A percentile compares a stretch with the other conserved stretches of the same genome.
Evolutionary conservation across 2,113 vertebrate species (phyloP).

Genomic region (Todiramphus chloris): DNA sequence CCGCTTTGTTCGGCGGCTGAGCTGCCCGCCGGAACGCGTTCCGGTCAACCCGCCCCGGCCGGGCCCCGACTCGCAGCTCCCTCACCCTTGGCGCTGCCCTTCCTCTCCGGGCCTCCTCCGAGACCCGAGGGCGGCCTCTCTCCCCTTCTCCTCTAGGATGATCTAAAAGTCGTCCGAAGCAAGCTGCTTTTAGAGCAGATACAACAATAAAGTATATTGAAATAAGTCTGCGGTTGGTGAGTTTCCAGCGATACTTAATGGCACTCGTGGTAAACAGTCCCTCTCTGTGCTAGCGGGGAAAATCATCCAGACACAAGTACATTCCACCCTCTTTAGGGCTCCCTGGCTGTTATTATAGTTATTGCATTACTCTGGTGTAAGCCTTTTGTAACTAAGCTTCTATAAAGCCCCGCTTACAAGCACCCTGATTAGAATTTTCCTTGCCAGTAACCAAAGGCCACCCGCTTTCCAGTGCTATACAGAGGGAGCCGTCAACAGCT

Average conservation of each 20-base stretch:
- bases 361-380: constrained; percentile 70
- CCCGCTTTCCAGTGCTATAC: constrained; percentile 70
- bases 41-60: not conserved
- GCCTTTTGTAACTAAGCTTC: constrained; percentile 70
- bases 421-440: constrained; percentile 68
- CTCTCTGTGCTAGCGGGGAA: constrained; percentile 69
- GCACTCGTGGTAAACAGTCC: constrained; percentile 72
- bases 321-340: constrained; percentile 67
- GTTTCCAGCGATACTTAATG: constrained; percentile 69
- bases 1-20: not conserved
- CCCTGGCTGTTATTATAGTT: constrained; percentile 64
- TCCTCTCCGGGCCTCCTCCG: not conserved
- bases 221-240: constrained; percentile 70
- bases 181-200: constrained; percentile 56
- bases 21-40: not conserved
- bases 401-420: constrained; percentile 68
- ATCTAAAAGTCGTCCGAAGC: not conserved
- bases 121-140: not conserved
- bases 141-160: not conserved
- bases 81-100: not conserved
- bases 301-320: constrained; percentile 74
- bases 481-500: constrained; percentile 69
- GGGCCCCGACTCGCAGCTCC: not conserved
- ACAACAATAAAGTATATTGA: constrained; percentile 63
- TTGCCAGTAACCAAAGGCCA: constrained; percentile 68